Conservation (phyloP, 2,113 vertebrate genomes). For the Meriones unguiculatus region DNA sequence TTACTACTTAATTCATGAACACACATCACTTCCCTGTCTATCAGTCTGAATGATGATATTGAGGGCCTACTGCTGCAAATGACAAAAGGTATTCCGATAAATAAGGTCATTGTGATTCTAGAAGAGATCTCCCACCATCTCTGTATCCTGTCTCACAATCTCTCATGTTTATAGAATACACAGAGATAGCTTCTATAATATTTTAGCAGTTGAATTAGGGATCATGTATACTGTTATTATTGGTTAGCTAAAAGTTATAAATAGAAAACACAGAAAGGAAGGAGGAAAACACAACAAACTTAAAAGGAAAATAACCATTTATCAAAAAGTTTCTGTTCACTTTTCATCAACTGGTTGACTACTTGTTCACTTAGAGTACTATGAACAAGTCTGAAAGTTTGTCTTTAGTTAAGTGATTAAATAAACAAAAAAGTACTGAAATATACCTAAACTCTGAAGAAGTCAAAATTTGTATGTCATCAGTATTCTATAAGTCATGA, state of each 20-base stretch:
- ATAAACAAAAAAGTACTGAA: constrained; percentile 69
- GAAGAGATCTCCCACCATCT: constrained; percentile 68
- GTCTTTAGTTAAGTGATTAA: constrained; percentile 68
- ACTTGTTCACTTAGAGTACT: constrained; percentile 28
- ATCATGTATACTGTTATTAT: neutral
- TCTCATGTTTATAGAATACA: constrained; percentile 71
- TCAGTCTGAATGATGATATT: constrained; percentile 62
- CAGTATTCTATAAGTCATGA: constrained; percentile 68
- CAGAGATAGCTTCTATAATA: neutral
- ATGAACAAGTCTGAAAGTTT: constrained; percentile 10
- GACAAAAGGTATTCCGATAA: constrained; percentile 62
- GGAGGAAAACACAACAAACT: neutral
- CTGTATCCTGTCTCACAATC: constrained; percentile 57
- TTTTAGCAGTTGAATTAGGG: neutral
- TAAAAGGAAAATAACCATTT: constrained; percentile 9
- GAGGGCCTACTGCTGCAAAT: constrained; percentile 51
- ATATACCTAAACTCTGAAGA: constrained; percentile 60
- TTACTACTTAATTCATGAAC: constrained; percentile 48
- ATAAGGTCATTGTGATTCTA: constrained; percentile 54
- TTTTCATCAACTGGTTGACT: constrained; percentile 16
- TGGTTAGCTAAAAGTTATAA: neutral
- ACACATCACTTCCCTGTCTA: constrained; percentile 23
- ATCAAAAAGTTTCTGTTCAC: constrained; percentile 29
- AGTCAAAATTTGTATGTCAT: constrained; percentile 53
- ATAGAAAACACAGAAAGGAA: neutral